Evolutionary conservation across 2,797 vertebrate species (phyloP).

Genomic region (Loriculus beryllinus): DNA sequence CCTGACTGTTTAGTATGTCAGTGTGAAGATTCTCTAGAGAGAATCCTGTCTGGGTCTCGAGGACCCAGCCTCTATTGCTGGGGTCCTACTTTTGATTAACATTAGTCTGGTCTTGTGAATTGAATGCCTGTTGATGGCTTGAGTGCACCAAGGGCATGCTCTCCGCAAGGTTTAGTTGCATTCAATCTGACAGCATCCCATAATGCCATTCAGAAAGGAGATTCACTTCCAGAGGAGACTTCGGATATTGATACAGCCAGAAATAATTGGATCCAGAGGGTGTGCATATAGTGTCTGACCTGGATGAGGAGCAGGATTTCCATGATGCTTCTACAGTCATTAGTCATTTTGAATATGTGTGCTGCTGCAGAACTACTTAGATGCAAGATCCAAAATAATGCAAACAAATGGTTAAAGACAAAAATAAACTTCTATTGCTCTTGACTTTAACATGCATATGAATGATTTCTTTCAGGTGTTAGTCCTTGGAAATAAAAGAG

Average conservation of each 20-base stretch:
- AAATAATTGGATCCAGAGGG: neutral
- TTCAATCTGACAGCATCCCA: neutral
- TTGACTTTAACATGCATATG: neutral
- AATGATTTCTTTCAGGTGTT: conserved; percentile 61
- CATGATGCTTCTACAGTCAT: neutral
- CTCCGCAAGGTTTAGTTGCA: neutral
- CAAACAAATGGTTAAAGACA: neutral
- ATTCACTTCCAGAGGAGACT: neutral
- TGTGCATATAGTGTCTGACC: neutral
- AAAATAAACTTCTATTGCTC: neutral
- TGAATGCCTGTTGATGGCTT: neutral
- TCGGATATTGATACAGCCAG: neutral
- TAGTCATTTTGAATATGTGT: neutral
- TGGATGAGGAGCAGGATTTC: neutral
- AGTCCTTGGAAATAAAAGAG: conserved; percentile 75
- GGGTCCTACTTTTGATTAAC: neutral
- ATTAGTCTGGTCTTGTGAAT: neutral
- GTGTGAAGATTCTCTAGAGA: fast-evolving
- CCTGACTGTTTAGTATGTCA: neutral
- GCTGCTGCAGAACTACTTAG: neutral
- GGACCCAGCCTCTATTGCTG: neutral
- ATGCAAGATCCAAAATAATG: neutral
- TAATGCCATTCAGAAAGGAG: neutral
- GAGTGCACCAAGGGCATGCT: neutral
- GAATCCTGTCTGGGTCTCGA: neutral